A percentile compares a stretch with the other conserved stretches of the same genome.
These are phyloP conservation scores for Phania funesta DNA, from an alignment of 2,888 invertebrate species.

Conservation along the genomic window DNA sequence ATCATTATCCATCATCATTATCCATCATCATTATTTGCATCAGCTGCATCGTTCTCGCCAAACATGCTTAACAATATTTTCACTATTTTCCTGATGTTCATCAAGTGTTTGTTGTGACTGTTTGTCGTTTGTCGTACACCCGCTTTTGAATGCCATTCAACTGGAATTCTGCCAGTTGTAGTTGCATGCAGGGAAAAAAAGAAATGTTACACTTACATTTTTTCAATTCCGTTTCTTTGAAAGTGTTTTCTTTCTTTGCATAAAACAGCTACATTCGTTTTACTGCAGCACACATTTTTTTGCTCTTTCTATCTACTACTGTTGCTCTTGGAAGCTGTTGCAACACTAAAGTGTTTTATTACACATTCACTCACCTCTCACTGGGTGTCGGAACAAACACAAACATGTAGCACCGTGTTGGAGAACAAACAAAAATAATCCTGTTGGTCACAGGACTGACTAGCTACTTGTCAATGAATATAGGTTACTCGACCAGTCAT, in stretches of 20 bases:
- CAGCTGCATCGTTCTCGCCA: background rate
- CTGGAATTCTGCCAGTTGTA: conserved; percentile 30
- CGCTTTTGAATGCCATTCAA: conserved; percentile 2
- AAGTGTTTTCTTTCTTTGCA: background rate
- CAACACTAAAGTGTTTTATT: conserved; percentile 10
- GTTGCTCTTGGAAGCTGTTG: background rate
- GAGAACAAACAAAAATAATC: background rate
- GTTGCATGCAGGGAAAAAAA: background rate
- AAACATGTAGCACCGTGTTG: background rate
- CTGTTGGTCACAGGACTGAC: background rate
- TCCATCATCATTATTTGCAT: background rate
- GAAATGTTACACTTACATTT: conserved; percentile 21
- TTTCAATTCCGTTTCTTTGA: background rate
- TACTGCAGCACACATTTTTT: background rate
- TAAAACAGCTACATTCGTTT: conserved; percentile 8
- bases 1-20: background rate
- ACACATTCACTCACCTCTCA: background rate
- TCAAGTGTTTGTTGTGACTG: background rate
- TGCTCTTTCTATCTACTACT: background rate
- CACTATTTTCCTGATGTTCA: conserved; percentile 9
- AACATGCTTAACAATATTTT: background rate
- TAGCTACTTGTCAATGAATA: background rate
- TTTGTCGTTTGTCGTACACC: background rate
- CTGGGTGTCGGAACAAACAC: background rate
- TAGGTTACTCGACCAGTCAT: background rate